phyloP scores from a whole-genome alignment of 2,797 vertebrate genomes.

The Columba guinea region DNA sequence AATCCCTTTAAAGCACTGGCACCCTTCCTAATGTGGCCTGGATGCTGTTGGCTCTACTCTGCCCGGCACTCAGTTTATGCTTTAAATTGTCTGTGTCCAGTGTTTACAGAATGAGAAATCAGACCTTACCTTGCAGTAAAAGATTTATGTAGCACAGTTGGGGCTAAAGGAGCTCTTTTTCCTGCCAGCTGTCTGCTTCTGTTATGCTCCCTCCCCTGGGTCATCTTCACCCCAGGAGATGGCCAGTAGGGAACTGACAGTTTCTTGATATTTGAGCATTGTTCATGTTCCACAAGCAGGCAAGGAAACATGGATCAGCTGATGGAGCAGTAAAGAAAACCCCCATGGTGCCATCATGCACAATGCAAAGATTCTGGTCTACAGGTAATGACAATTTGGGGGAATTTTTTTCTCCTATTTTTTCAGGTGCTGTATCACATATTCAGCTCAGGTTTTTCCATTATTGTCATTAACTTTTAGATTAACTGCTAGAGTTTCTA shows the following conservation, averaged over 20 bases:
- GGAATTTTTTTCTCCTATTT: accelerated
- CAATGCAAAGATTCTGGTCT: background rate
- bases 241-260: background rate
- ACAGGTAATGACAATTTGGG: background rate
- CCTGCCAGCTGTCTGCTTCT: background rate
- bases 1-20: background rate
- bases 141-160: background rate
- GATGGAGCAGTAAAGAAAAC: background rate
- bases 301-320: background rate
- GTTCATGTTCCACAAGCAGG: background rate
- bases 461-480: background rate
- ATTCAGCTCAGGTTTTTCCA: background rate
- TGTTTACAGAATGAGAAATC: background rate
- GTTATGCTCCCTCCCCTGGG: background rate
- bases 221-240: constrained; percentile 10
- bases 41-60: background rate
- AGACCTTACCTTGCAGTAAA: background rate
- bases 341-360: background rate
- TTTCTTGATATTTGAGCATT: background rate
- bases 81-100: background rate
- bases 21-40: background rate
- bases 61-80: background rate
- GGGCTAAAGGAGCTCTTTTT: background rate
- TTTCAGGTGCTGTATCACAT: background rate
- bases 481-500: background rate